These are phyloP conservation scores for Pseudobourletiella spinata DNA, from an alignment of 1,140 invertebrate species.

Conservation along the genomic window DNA sequence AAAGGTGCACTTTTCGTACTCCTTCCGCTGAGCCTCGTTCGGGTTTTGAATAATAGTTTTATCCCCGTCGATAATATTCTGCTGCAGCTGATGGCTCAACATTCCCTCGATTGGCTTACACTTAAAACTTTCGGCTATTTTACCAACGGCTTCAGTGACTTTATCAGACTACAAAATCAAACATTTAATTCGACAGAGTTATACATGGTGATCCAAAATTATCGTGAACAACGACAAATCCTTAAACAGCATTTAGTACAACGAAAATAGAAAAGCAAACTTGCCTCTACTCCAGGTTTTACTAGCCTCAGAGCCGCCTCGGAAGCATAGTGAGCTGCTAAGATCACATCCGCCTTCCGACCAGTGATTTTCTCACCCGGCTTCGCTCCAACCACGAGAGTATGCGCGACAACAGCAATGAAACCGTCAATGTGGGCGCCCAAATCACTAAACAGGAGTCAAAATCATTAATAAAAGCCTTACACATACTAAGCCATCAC, in stretches of 20 bases:
- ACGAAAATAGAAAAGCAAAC: too few relatives aligned
- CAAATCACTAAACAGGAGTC: slow-evolving; percentile 67
- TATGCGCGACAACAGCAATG: slow-evolving; percentile 95
- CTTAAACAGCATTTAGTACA: too few relatives aligned
- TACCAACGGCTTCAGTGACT: slow-evolving; percentile 87
- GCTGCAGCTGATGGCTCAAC: slow-evolving; percentile 94
- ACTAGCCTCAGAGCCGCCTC: slow-evolving; percentile 88
- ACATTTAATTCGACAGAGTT: too few relatives aligned
- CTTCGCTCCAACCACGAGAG: slow-evolving; percentile 76
- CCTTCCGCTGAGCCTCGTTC: slow-evolving; percentile 91
- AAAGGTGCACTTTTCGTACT: slow-evolving; percentile 94
- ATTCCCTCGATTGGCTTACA: slow-evolving; percentile 98
- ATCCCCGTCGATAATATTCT: slow-evolving; percentile 94
- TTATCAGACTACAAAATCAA: slow-evolving; percentile 69
- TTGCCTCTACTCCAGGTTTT: slow-evolving; percentile 80
- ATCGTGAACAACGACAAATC: too few relatives aligned
- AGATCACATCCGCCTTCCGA: slow-evolving; percentile 84
- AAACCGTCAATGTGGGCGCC: slow-evolving; percentile 98
- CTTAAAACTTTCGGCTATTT: slow-evolving; percentile 81
- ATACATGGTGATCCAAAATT: slow-evolving; percentile 1
- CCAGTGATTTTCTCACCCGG: slow-evolving; percentile 64
- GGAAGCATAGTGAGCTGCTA: slow-evolving; percentile 89
- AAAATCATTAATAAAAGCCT: slow-evolving; percentile 1
- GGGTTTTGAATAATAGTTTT: slow-evolving; percentile 99
- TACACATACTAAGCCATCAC: slow-evolving; percentile 1